Evolutionary conservation across 1,140 invertebrate species (phyloP).

Genomic region (Drosophila pseudoananassae): DNA sequence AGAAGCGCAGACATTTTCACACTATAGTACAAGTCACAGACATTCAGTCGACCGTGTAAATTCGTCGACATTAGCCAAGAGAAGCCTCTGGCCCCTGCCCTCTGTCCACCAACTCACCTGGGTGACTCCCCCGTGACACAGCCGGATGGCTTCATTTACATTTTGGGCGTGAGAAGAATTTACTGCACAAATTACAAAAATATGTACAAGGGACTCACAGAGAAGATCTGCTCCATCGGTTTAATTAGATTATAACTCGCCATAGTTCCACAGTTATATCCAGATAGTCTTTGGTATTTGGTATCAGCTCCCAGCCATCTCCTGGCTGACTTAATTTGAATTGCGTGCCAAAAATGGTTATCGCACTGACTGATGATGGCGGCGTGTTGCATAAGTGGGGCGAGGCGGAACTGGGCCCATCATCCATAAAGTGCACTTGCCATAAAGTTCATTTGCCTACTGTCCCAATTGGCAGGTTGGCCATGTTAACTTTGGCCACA

Average conservation of each 20-base stretch:
- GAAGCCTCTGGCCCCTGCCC: background rate
- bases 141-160: constrained; percentile 69
- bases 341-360: constrained; percentile 64
- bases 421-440: constrained; percentile 43
- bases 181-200: constrained; percentile 11
- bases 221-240: constrained; percentile 27
- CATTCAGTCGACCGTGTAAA: constrained; percentile 62
- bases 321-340: constrained; percentile 45
- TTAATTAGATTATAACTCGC: constrained; percentile 69
- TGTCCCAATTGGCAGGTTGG: constrained; percentile 53
- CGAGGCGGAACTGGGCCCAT: constrained; percentile 55
- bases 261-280: constrained; percentile 15
- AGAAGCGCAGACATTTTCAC: constrained; percentile 68
- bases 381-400: constrained; percentile 43
- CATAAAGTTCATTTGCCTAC: constrained; percentile 28
- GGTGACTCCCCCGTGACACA: constrained; percentile 11
- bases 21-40: constrained; percentile 58
- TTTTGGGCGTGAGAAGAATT: constrained; percentile 77
- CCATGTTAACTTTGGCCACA: constrained; percentile 58
- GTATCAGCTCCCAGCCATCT: constrained; percentile 60
- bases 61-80: constrained; percentile 67
- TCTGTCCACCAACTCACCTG: background rate
- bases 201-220: constrained; percentile 2
- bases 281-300: constrained; percentile 16
- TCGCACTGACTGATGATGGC: background rate